phyloP scores from a whole-genome alignment of 1,140 invertebrate genomes.

The Drosophila kurseongensis region DNA sequence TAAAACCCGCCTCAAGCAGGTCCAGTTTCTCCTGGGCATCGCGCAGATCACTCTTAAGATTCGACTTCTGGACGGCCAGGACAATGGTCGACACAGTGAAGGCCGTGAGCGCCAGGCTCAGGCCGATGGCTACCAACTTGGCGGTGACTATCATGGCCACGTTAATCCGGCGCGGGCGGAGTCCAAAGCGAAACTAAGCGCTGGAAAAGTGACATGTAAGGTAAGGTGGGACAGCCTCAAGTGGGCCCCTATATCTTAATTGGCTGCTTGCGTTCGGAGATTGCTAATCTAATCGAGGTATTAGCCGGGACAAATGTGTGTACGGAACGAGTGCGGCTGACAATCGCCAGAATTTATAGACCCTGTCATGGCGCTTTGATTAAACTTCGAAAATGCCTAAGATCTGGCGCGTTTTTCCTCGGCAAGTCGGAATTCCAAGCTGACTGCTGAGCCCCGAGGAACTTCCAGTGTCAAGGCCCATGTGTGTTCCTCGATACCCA shows the following conservation, averaged over 20 bases:
- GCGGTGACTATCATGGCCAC: conserved; percentile 73
- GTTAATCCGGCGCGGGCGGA: conserved; percentile 54
- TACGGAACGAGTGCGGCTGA: conserved; percentile 19
- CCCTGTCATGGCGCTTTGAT: conserved; percentile 53
- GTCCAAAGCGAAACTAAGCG: conserved; percentile 53
- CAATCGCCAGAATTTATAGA: conserved; percentile 53
- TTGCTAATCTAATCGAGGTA: conserved; percentile 66
- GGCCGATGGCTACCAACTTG: conserved; percentile 69
- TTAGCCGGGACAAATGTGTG: conserved; percentile 7
- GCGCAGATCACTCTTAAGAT: conserved; percentile 52
- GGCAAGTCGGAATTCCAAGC: conserved; percentile 42
- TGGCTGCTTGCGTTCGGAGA: conserved; percentile 34
- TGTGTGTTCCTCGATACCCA: conserved; percentile 34
- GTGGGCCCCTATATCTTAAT: conserved; percentile 66
- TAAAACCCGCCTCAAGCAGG: conserved; percentile 44
- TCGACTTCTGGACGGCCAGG: conserved; percentile 79
- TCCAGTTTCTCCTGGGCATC: conserved; percentile 73
- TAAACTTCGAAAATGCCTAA: conserved; percentile 62
- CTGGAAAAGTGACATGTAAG: conserved; percentile 31
- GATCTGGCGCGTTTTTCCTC: conserved; percentile 71
- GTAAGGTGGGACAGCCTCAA: conserved; percentile 9
- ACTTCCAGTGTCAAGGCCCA: conserved; percentile 70
- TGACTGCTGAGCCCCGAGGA: conserved; percentile 43
- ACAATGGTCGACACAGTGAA: conserved; percentile 85
- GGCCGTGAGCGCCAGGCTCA: conserved; percentile 75